Conservation (phyloP, 2,113 vertebrate species). For the Heptranchias perlo region DNA sequence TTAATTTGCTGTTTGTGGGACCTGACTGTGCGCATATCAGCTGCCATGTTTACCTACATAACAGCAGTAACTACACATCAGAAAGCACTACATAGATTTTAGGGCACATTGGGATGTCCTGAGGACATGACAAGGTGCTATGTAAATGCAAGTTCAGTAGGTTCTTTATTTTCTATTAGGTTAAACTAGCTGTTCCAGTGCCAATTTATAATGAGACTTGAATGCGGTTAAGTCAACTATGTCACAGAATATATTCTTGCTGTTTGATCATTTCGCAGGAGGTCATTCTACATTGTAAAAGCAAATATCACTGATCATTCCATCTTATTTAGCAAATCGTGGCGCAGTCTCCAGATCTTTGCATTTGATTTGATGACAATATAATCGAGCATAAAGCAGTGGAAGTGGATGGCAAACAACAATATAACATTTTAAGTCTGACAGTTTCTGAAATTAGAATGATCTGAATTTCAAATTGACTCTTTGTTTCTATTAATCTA, state of each 20-base stretch:
- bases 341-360: background rate
- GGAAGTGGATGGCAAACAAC: background rate
- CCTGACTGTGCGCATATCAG: background rate
- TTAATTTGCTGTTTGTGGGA: background rate
- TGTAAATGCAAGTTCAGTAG: background rate
- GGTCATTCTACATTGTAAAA: background rate
- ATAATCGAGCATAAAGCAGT: background rate
- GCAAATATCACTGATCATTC: background rate
- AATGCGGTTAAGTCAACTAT: background rate
- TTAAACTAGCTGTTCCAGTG: background rate
- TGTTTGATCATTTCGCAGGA: background rate
- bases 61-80: background rate
- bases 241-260: background rate
- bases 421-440: background rate
- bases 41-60: background rate
- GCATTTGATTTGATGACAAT: background rate
- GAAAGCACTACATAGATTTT: background rate
- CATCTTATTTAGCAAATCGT: background rate
- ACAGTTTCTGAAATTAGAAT: background rate
- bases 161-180: background rate
- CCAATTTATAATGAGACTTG: background rate
- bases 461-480: constrained; percentile 25
- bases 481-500: constrained; percentile 15
- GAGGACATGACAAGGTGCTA: background rate
- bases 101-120: background rate